These are phyloP conservation scores for Heterotis niloticus DNA, from an alignment of 2,113 vertebrate genomes.

Conservation along the genomic window DNA sequence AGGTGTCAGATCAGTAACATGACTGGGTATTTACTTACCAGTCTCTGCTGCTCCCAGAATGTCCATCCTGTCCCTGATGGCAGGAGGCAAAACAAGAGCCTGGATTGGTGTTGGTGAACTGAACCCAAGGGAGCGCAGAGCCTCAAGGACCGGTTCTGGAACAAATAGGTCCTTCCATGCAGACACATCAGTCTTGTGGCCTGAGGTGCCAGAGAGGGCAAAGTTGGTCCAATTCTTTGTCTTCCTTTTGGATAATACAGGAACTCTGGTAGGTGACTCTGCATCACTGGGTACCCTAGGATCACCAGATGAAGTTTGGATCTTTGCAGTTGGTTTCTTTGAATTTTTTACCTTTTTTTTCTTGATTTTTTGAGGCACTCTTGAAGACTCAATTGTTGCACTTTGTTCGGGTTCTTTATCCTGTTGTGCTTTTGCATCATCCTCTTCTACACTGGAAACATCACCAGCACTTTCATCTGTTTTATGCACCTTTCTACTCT, in stretches of 20 bases:
- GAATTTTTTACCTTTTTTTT: conserved; percentile 26
- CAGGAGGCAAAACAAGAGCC: conserved; percentile 81
- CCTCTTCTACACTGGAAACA: too few species aligned
- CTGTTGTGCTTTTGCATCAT: too few species aligned
- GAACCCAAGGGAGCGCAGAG: conserved; percentile 84
- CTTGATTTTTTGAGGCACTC: too few species aligned
- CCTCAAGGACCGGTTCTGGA: conserved; percentile 75
- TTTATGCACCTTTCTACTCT: background rate
- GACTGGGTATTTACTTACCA: conserved; percentile 59
- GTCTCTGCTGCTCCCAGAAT: conserved; percentile 94
- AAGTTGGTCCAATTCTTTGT: conserved; percentile 75
- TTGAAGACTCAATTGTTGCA: too few species aligned
- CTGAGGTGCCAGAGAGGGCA: conserved; percentile 45
- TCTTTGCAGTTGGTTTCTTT: conserved; percentile 29
- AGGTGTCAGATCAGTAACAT: background rate
- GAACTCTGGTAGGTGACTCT: conserved; percentile 28
- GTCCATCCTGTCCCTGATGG: conserved; percentile 88
- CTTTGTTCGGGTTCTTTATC: too few species aligned
- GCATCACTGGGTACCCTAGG: conserved; percentile 17
- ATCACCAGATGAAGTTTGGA: background rate
- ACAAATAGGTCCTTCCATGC: conserved; percentile 91
- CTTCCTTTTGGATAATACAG: conserved; percentile 54
- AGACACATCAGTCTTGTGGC: conserved; percentile 68
- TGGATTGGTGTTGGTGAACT: conserved; percentile 88
- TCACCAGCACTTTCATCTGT: too few species aligned